A percentile compares a stretch with the other conserved stretches of the same genome.
Evolutionary conservation across 2,113 vertebrate genomes (phyloP).

Genomic region (Crotalus tigris): DNA sequence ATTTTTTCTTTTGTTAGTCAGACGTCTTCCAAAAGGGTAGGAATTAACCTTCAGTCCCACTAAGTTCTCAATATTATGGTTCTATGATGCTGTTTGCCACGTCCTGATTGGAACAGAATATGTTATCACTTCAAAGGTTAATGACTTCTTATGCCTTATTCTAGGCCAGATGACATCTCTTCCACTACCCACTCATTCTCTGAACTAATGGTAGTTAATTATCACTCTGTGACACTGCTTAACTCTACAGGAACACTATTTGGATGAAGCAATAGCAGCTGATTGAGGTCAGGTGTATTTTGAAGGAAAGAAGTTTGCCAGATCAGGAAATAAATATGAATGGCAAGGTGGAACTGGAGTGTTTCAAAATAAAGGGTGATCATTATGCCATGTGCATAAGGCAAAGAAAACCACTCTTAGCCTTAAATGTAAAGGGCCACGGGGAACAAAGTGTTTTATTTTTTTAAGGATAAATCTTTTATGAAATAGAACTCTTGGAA

Average conservation of each 20-base stretch:
- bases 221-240: conserved; percentile 2
- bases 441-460: background rate
- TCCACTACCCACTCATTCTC: background rate
- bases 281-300: background rate
- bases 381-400: background rate
- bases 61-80: background rate
- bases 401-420: background rate
- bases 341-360: background rate
- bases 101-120: background rate
- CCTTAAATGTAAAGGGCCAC: background rate
- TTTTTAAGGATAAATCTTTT: background rate
- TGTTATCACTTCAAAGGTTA: background rate
- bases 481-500: background rate
- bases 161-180: background rate
- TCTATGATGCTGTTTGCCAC: conserved; percentile 13
- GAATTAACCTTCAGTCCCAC: background rate
- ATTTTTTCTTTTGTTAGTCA: background rate
- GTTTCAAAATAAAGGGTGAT: background rate
- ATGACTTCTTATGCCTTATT: background rate
- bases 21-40: background rate
- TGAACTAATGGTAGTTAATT: conserved; percentile 17
- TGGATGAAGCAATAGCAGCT: background rate
- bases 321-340: background rate
- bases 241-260: conserved; percentile 3
- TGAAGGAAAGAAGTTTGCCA: background rate